phyloP scores from a whole-genome alignment of 2,113 vertebrate species.

The Epinephelus fuscoguttatus region DNA sequence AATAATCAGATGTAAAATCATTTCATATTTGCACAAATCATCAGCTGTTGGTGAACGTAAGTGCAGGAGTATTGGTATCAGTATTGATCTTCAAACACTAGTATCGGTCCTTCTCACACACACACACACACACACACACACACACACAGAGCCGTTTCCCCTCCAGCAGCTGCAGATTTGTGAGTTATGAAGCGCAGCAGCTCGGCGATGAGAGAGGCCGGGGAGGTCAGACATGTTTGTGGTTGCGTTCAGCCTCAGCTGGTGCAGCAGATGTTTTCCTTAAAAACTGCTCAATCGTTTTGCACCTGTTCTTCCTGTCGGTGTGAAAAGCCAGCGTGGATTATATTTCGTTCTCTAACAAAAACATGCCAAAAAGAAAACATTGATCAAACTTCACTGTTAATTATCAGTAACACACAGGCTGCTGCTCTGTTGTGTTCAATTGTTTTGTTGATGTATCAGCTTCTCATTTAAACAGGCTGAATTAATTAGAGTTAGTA shows the following conservation, averaged over 20 bases:
- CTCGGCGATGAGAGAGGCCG: neutral
- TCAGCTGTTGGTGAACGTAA: neutral
- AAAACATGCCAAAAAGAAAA: neutral
- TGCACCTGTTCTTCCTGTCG: conserved; percentile 16
- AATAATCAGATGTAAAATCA: neutral
- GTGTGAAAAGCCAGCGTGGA: neutral
- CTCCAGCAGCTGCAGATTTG: conserved; percentile 54
- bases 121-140: too few relatives aligned
- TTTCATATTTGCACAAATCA: neutral
- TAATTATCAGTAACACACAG: neutral
- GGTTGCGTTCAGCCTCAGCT: conserved; percentile 30
- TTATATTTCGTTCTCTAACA: accelerated
- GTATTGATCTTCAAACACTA: neutral
- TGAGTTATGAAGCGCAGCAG: conserved; percentile 24
- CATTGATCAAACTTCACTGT: neutral
- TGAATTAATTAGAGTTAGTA: neutral
- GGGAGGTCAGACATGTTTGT: conserved; percentile 31
- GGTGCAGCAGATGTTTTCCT: conserved; percentile 54
- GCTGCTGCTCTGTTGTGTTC: neutral
- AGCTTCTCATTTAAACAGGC: conserved; percentile 4
- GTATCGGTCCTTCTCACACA: too few relatives aligned
- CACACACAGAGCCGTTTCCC: too few relatives aligned
- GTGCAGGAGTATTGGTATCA: too few relatives aligned
- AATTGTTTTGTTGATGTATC: neutral
- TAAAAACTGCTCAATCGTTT: neutral